These are phyloP conservation scores for Nilaparvata lugens DNA, from an alignment of 1,140 invertebrate species.

Conservation along the genomic window DNA sequence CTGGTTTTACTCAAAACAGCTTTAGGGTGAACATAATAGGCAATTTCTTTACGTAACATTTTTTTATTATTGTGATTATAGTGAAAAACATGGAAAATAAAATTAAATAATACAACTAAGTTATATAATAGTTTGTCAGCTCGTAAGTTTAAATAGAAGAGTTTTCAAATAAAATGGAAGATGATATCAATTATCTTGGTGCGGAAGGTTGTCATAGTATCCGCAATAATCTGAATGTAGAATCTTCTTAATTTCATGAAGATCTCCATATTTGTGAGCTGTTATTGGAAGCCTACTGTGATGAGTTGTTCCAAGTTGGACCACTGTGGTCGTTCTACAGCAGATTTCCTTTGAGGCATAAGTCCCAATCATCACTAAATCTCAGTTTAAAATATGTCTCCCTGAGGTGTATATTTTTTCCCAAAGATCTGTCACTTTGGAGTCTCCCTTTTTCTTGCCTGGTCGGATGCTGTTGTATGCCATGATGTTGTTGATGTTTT, in stretches of 20 bases:
- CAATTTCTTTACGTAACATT: too few relatives aligned
- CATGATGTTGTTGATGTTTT: neutral
- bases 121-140: too few relatives aligned
- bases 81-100: too few relatives aligned
- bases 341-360: neutral
- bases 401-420: neutral
- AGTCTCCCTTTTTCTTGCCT: neutral
- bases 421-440: neutral
- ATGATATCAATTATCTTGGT: too few relatives aligned
- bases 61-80: too few relatives aligned
- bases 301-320: neutral
- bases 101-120: too few relatives aligned
- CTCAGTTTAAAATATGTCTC: too few relatives aligned
- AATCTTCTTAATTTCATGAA: neutral
- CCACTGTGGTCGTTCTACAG: neutral
- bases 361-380: neutral
- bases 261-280: neutral
- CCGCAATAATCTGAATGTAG: neutral
- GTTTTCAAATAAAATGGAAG: too few relatives aligned
- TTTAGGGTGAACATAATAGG: too few relatives aligned
- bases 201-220: neutral
- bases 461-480: neutral
- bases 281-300: neutral
- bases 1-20: too few relatives aligned
- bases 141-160: too few relatives aligned